Evolutionary conservation across 2,113 vertebrate genomes (phyloP).

Genomic region (Bos indicus): DNA sequence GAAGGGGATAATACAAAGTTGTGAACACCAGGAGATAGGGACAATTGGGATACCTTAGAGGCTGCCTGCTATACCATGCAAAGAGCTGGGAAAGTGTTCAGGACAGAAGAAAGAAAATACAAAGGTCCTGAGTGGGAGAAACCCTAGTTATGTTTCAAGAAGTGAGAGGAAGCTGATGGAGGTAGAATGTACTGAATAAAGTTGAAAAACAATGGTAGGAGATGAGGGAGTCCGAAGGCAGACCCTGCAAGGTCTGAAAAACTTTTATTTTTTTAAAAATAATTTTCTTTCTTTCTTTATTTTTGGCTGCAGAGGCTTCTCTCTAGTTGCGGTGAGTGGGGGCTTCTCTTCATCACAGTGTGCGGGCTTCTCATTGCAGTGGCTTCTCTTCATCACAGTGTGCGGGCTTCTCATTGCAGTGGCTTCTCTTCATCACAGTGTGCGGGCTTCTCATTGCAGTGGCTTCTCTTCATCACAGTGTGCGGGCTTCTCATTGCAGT

Average conservation of each 20-base stretch:
- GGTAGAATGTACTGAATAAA: neutral
- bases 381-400: too few relatives aligned
- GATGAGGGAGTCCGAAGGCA: neutral
- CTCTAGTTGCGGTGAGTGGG: neutral
- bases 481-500: too few relatives aligned
- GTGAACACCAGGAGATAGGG: neutral
- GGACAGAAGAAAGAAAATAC: neutral
- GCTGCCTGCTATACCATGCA: neutral
- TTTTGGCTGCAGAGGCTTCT: neutral
- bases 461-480: neutral
- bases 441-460: neutral
- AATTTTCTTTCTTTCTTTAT: neutral
- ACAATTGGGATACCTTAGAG: neutral
- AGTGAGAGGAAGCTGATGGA: neutral
- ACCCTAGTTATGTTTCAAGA: neutral
- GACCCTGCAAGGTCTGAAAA: neutral
- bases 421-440: neutral
- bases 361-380: too few relatives aligned
- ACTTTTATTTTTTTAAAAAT: neutral
- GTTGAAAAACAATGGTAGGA: neutral
- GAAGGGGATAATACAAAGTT: neutral
- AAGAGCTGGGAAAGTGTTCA: neutral
- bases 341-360: neutral
- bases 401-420: neutral
- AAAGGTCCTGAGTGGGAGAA: neutral